A percentile compares a stretch with the other conserved stretches of the same genome.
Conservation (phyloP, 2,888 invertebrate genomes). For the Cerastis rubricosa region DNA sequence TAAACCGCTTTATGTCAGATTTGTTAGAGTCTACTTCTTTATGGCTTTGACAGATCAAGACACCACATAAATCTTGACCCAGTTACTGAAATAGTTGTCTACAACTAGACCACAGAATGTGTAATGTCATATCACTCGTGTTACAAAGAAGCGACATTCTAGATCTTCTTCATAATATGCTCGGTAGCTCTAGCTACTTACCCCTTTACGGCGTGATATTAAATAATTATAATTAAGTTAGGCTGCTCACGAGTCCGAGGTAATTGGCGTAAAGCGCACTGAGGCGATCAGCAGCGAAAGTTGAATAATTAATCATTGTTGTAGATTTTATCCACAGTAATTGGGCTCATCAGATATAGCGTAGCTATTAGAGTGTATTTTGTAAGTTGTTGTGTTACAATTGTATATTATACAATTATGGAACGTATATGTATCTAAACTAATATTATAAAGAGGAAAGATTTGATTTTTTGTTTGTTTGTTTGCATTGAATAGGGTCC, state of each 20-base stretch:
- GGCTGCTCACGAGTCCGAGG: conserved; percentile 10
- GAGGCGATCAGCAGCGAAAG: conserved; percentile 54
- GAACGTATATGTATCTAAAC: conserved; percentile 1
- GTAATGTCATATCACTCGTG: background rate
- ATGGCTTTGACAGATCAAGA: background rate
- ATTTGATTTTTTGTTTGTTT: too few relatives aligned
- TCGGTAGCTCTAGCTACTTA: background rate
- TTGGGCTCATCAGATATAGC: conserved; percentile 37
- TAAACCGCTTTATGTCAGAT: background rate
- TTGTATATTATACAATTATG: background rate
- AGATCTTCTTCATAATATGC: background rate
- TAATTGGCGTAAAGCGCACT: conserved; percentile 58
- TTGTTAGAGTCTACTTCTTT: background rate
- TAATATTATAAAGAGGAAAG: too few relatives aligned
- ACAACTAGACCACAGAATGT: conserved; percentile 15
- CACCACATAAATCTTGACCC: conserved; percentile 29
- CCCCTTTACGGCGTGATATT: background rate
- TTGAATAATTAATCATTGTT: conserved; percentile 59
- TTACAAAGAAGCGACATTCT: background rate
- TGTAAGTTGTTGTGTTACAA: conserved; percentile 3
- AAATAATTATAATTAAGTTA: conserved; percentile 32
- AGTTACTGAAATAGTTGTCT: conserved; percentile 12
- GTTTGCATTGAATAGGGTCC: too few relatives aligned
- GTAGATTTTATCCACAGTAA: conserved; percentile 56
- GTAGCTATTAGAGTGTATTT: background rate